Evolutionary conservation across 2,888 invertebrate genomes (phyloP).

Genomic region (Ichneumoninae sp.): DNA sequence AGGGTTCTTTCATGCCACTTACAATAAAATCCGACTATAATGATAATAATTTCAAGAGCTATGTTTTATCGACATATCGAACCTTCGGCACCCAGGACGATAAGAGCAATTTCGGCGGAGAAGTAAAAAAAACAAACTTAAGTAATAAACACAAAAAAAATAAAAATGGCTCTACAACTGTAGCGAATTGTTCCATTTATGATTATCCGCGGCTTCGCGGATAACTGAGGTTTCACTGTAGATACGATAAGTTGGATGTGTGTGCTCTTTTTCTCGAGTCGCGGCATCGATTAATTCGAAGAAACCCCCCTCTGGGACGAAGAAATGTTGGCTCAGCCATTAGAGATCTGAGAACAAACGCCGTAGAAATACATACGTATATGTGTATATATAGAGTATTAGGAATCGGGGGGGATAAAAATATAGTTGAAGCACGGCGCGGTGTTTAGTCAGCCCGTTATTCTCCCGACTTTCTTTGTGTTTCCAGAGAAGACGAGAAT

Average conservation of each 20-base stretch:
- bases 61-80: too few relatives aligned
- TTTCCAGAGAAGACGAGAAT: slow-evolving; percentile 5
- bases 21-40: too few relatives aligned
- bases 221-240: not conserved
- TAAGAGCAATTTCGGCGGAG: too few relatives aligned
- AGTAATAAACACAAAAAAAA: too few relatives aligned
- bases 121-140: too few relatives aligned
- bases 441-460: slow-evolving; percentile 54
- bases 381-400: slow-evolving; percentile 1
- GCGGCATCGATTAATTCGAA: slow-evolving; percentile 53
- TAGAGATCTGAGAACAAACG: slow-evolving; percentile 24
- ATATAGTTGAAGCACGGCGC: slow-evolving; percentile 38
- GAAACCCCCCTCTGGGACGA: not conserved
- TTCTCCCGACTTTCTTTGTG: slow-evolving; percentile 23
- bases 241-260: not conserved
- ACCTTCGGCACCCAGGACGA: too few relatives aligned
- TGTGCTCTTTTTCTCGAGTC: slow-evolving; percentile 1
- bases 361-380: not conserved
- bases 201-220: too few relatives aligned
- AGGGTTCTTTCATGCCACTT: too few relatives aligned
- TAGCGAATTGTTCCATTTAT: too few relatives aligned
- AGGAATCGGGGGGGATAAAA: slow-evolving; percentile 24
- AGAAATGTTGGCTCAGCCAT: slow-evolving; percentile 43
- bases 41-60: too few relatives aligned
- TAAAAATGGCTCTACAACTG: too few relatives aligned